Evolutionary conservation across 2,113 vertebrate species (phyloP).

Genomic region (Nycticebus coucang): DNA sequence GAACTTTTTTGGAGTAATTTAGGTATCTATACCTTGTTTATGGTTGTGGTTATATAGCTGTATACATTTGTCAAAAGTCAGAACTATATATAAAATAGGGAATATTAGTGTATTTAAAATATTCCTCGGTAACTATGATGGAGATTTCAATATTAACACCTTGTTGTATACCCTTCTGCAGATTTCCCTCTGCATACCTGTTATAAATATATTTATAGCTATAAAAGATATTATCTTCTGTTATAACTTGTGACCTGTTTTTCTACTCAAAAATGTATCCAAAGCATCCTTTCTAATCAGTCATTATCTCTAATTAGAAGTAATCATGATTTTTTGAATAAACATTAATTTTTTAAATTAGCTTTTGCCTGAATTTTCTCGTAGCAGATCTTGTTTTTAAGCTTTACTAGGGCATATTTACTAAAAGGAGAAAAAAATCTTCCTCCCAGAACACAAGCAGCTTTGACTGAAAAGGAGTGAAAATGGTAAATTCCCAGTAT

Average conservation of each 20-base stretch:
- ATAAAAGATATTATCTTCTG: neutral
- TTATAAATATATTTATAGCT: neutral
- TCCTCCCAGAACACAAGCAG: neutral
- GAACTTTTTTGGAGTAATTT: neutral
- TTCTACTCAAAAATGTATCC: constrained; percentile 20
- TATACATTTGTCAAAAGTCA: neutral
- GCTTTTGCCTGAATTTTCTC: constrained; percentile 24
- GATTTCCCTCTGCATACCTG: neutral
- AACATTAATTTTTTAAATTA: constrained; percentile 10
- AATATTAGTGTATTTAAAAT: neutral
- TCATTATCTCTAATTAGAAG: neutral
- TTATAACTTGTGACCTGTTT: neutral
- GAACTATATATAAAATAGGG: neutral
- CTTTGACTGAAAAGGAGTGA: constrained; percentile 33
- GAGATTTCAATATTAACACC: neutral
- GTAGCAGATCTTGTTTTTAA: neutral
- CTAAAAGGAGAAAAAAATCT: neutral
- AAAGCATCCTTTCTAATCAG: neutral
- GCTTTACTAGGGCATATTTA: neutral
- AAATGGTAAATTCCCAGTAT: neutral
- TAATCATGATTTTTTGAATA: neutral
- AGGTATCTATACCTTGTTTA: neutral
- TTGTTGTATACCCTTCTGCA: neutral
- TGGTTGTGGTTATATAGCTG: neutral
- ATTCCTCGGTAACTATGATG: neutral